Base-by-base conservation (phyloP, 2,113 vertebrate genomes). In the Struthio camelus region DNA sequence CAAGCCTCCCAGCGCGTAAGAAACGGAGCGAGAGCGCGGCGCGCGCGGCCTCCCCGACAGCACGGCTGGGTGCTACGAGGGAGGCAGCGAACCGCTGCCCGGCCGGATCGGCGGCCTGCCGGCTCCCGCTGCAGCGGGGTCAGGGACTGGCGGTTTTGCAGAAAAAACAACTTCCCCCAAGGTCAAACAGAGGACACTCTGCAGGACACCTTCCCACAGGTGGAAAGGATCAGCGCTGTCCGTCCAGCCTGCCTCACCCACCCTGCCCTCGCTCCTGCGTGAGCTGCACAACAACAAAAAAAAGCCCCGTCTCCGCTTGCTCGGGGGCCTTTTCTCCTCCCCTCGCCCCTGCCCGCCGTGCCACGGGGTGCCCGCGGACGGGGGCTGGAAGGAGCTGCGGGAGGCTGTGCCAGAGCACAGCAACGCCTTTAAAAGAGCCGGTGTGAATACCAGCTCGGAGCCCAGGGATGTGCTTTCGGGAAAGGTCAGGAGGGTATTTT, bases 401-500 rank as follows among this genome's bases (percentile, higher is more conserved):
- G 9, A 62, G 16, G n/a, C 36, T 50, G 40, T 51, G 42, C 36
- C 56, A n/a, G 80, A 0, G 46, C 70, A 70, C 50, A 10, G 30
- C 3, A 42, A 34, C 51, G 76, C 58, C 75, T 79, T 76, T 14
- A 90, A 14, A 64, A 76, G 17, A 46, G 32, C 30, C 34, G 9
- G 32, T 17, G 42, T 14, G 4, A 71, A 62, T 20, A 32, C 64
- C 84, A 77, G 80, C 2, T 0, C 6, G 48, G 46, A 72, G 50
- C 75, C 58, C 77, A 5, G 32, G 3, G 30, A 42, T 3, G 65
- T 36, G 80, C 62, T 77, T 32, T 1, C 3, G 23, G 53, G 48
- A 89, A 96, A 90, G 91, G 80, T 65, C 89, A 84, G 77, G 34
- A 83, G 14, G 44, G 65, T 84, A 76, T 89, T 95, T 91, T 94